Evolutionary conservation across 2,113 vertebrate species (phyloP).

Genomic region (Nothoprocta pentlandii): DNA sequence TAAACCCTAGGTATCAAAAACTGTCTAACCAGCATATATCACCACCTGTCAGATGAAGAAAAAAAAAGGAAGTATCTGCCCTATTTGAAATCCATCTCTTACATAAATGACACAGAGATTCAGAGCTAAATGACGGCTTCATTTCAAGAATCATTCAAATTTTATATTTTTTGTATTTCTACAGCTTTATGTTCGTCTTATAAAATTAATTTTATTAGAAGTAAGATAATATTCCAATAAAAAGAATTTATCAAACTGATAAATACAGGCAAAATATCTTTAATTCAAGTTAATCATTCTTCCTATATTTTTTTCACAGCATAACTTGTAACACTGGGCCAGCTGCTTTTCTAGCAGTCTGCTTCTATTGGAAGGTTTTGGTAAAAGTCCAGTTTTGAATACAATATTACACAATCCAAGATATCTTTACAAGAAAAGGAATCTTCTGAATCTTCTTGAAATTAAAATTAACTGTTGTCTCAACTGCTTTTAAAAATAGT

Average conservation of each 20-base stretch:
- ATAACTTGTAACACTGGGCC: not conserved
- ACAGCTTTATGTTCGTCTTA: not conserved
- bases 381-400: not conserved
- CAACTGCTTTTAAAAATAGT: not conserved
- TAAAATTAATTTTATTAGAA: not conserved
- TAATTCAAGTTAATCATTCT: not conserved
- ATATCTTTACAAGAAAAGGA: not conserved
- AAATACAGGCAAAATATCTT: not conserved
- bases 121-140: not conserved
- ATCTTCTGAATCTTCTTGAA: not conserved
- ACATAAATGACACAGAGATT: not conserved
- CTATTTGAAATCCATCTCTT: not conserved
- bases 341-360: not conserved
- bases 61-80: not conserved
- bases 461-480: not conserved
- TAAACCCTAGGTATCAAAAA: not conserved
- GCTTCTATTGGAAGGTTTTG: not conserved
- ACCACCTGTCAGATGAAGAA: not conserved
- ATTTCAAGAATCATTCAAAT: not conserved
- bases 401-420: not conserved
- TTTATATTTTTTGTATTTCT: not conserved
- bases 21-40: not conserved
- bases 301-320: not conserved
- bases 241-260: conserved; percentile 9
- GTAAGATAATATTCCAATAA: not conserved